phyloP scores from a whole-genome alignment of 2,797 vertebrate species.

The Muscicapa striata region DNA sequence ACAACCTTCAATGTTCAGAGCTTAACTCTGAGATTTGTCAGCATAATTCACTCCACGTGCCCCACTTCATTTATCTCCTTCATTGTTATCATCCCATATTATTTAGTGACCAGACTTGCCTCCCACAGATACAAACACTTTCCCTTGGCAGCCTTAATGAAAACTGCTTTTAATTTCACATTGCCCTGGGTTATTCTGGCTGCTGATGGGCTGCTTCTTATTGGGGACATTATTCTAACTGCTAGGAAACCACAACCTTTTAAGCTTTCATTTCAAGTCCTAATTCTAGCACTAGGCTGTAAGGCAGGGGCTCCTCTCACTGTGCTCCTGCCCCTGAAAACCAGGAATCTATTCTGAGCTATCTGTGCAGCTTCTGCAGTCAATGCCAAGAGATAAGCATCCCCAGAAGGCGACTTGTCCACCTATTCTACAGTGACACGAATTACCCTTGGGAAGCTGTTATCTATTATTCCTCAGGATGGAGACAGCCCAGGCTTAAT shows the following conservation, averaged over 20 bases:
- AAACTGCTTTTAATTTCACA: slow-evolving; percentile 26
- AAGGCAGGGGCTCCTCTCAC: not conserved
- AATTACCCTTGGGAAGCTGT: slow-evolving; percentile 35
- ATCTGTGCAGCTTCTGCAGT: not conserved
- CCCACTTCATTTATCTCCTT: not conserved
- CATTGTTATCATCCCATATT: not conserved
- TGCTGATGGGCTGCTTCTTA: not conserved
- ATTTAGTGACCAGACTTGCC: not conserved
- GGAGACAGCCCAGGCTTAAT: slow-evolving; percentile 39
- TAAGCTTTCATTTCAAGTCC: not conserved
- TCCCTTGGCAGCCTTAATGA: not conserved
- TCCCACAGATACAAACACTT: not conserved
- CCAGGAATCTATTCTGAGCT: not conserved
- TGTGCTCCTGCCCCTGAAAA: not conserved
- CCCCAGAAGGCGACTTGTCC: slow-evolving; percentile 35
- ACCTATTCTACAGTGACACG: slow-evolving; percentile 8
- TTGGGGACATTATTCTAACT: not conserved
- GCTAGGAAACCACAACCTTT: not conserved
- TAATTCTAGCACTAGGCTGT: not conserved
- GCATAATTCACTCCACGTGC: not conserved
- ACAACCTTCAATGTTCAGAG: not conserved
- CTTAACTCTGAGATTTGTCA: not conserved
- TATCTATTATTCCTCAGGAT: slow-evolving; percentile 18
- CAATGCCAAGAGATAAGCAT: slow-evolving; percentile 25
- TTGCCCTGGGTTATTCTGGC: not conserved